Percentiles rank a stretch among this genome's conserved stretches.
Conservation (phyloP, 1,140 invertebrate genomes). For the Euwallacea similis region DNA sequence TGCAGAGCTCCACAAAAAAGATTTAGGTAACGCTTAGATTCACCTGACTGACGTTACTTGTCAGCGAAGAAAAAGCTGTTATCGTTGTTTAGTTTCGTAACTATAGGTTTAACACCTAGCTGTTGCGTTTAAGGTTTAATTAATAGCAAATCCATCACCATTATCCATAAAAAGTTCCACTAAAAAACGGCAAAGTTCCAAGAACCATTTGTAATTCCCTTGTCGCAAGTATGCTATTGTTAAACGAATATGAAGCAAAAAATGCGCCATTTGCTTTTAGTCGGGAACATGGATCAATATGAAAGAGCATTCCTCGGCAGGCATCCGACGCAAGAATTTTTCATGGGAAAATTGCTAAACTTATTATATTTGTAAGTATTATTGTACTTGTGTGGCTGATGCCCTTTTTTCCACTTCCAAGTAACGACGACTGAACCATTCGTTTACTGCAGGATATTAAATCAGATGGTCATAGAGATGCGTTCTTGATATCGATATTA, state of each 20-base stretch:
- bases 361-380: conserved; percentile 33
- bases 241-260: conserved; percentile 17
- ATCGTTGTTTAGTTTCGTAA: no score
- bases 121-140: background rate
- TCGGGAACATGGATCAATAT: conserved; percentile 20
- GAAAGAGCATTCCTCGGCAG: conserved; percentile 27
- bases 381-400: conserved; percentile 29
- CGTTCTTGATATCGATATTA: background rate
- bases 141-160: no score
- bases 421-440: conserved; percentile 19
- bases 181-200: background rate
- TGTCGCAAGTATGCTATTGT: conserved; percentile 11
- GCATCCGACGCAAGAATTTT: conserved; percentile 24
- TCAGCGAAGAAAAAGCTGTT: no score
- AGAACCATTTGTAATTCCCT: conserved; percentile 3
- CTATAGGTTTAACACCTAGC: background rate
- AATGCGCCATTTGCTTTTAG: conserved; percentile 14
- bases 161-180: no score
- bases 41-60: no score
- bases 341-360: conserved; percentile 33
- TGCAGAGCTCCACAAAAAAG: no score
- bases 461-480: conserved; percentile 9
- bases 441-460: conserved; percentile 16
- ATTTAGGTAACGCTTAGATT: no score
- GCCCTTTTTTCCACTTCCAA: conserved; percentile 20